phyloP scores from a whole-genome alignment of 2,888 invertebrate species.

The Nysson spinosus region DNA sequence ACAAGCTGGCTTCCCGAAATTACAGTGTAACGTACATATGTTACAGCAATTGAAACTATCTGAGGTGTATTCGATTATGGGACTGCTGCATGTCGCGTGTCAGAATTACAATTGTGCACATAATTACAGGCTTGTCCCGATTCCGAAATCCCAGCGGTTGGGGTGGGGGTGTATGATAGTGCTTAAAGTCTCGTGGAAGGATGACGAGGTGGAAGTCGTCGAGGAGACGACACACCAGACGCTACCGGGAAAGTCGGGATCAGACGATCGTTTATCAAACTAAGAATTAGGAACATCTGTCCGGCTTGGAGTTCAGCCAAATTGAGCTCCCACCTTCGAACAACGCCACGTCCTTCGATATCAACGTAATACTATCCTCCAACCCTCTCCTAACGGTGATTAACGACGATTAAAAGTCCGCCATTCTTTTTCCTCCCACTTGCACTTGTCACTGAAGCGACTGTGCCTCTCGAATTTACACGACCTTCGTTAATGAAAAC shows the following conservation, averaged over 20 bases:
- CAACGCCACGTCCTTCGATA: constrained; percentile 36
- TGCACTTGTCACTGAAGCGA: no score
- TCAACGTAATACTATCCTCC: constrained; percentile 45
- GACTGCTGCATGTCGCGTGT: constrained; percentile 22
- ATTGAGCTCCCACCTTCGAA: constrained; percentile 44
- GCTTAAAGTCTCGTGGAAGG: not conserved
- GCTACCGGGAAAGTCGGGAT: constrained; percentile 30
- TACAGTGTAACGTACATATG: constrained; percentile 14
- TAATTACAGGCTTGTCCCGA: constrained; percentile 37
- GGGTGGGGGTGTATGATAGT: not conserved
- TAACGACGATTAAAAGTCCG: constrained; percentile 9
- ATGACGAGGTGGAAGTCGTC: not conserved
- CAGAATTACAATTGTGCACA: constrained; percentile 35
- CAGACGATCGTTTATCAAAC: constrained; percentile 60
- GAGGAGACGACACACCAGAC: constrained; percentile 6
- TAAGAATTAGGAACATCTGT: constrained; percentile 62
- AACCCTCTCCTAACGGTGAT: constrained; percentile 25
- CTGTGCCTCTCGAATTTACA: not conserved
- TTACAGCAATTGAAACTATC: constrained; percentile 29
- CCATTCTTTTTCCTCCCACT: no score
- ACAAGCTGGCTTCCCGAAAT: constrained; percentile 24
- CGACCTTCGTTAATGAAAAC: not conserved
- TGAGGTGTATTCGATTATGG: constrained; percentile 29
- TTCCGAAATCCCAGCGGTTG: constrained; percentile 5
- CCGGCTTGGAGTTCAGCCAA: constrained; percentile 55